Percentiles rank a stretch among this genome's conserved stretches.
These are phyloP conservation scores for Eustalomyia histrio DNA, from an alignment of 2,888 invertebrate genomes.

Conservation along the genomic window DNA sequence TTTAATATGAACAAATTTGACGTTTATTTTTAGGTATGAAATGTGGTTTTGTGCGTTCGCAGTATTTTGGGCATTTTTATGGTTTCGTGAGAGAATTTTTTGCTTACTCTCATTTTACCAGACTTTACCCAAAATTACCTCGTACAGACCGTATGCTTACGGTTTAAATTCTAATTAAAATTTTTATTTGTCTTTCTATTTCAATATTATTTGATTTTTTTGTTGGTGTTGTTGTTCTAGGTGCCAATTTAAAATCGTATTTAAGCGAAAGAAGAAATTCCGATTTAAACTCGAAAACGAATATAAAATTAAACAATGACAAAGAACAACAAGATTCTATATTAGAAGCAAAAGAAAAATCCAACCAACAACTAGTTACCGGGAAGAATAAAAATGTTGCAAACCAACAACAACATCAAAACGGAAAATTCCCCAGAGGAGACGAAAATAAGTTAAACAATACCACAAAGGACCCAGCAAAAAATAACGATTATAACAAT, in stretches of 20 bases:
- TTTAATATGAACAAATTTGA: too few relatives aligned
- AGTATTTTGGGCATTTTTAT: too few relatives aligned
- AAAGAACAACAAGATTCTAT: slow-evolving; percentile 69
- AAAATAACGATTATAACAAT: slow-evolving; percentile 47
- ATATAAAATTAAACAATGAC: slow-evolving; percentile 56
- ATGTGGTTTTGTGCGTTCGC: too few relatives aligned
- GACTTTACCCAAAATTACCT: too few relatives aligned
- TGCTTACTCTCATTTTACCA: too few relatives aligned
- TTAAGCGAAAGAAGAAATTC: slow-evolving; percentile 74
- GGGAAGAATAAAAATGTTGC: slow-evolving; percentile 35
- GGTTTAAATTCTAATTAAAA: too few relatives aligned
- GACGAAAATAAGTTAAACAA: slow-evolving; percentile 35
- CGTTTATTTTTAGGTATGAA: too few relatives aligned
- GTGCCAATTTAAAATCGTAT: slow-evolving; percentile 67
- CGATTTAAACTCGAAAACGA: slow-evolving; percentile 74
- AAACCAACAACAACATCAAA: slow-evolving; percentile 35
- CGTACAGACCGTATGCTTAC: too few relatives aligned
- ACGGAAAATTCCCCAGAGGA: slow-evolving; percentile 52
- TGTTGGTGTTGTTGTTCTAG: slow-evolving; percentile 17
- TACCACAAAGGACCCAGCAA: slow-evolving; percentile 35
- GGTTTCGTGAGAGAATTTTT: too few relatives aligned
- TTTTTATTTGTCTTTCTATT: too few relatives aligned
- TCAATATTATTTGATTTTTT: too few relatives aligned
- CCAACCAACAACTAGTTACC: slow-evolving; percentile 57
- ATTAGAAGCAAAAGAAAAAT: slow-evolving; percentile 51